Evolutionary conservation across 2,888 invertebrate species (phyloP).

Genomic region (Aleiodes testaceus): DNA sequence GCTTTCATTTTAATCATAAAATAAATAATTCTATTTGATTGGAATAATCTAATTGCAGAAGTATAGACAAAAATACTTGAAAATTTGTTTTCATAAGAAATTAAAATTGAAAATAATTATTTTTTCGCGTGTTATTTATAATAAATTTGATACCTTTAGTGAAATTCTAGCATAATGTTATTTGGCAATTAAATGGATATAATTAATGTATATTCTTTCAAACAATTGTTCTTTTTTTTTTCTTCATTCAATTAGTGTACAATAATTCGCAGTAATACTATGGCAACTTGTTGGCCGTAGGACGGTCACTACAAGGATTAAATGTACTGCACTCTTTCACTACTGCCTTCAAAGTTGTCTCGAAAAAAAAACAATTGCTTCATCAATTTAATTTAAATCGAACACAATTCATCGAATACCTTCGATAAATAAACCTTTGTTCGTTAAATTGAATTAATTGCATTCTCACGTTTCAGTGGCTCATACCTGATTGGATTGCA

Average conservation of each 20-base stretch:
- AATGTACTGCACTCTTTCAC: conserved; percentile 17
- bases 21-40: conserved; percentile 37
- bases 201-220: no score
- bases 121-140: conserved; percentile 34
- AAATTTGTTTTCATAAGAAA: conserved; percentile 35
- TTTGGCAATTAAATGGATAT: conserved; percentile 40
- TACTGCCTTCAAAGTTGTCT: conserved; percentile 39
- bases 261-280: conserved; percentile 44
- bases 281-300: conserved; percentile 44
- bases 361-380: not conserved
- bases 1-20: conserved; percentile 20
- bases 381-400: conserved; percentile 18
- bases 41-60: conserved; percentile 19
- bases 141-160: conserved; percentile 40
- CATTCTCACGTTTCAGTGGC: conserved; percentile 40
- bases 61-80: conserved; percentile 16
- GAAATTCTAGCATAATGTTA: conserved; percentile 43
- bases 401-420: no score
- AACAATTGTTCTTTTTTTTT: conserved; percentile 20
- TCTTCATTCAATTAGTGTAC: conserved; percentile 36
- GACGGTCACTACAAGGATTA: conserved; percentile 6
- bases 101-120: conserved; percentile 35
- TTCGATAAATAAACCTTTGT: no score
- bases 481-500: conserved; percentile 44
- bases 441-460: conserved; percentile 15